A percentile compares a stretch with the other conserved stretches of the same genome.
Conservation (phyloP, 2,113 vertebrate species). For the Siniperca knerii region DNA sequence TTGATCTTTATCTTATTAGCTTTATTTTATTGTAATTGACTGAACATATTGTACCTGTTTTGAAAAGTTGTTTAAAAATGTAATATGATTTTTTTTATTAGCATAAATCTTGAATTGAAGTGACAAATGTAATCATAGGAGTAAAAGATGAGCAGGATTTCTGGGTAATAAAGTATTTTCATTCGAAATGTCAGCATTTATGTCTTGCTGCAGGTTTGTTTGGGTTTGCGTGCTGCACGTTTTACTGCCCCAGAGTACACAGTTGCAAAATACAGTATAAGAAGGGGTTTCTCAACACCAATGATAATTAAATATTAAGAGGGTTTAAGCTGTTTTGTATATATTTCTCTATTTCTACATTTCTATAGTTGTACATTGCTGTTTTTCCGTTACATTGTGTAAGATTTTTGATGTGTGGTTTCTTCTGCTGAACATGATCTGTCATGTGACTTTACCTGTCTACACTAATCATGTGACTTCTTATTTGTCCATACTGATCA, state of each 20-base stretch:
- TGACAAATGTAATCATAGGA: background rate
- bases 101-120: background rate
- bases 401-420: no score
- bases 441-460: no score
- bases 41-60: background rate
- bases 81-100: background rate
- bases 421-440: no score
- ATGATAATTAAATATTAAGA: no score
- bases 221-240: background rate
- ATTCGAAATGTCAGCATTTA: background rate
- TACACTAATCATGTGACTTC: no score
- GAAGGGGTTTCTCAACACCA: no score
- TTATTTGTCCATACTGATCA: no score
- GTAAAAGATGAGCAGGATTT: background rate
- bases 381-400: no score
- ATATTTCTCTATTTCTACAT: no score
- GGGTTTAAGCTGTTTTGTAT: no score
- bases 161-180: background rate
- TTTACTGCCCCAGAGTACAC: background rate
- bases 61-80: background rate
- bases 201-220: background rate
- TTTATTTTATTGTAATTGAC: background rate
- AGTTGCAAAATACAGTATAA: no score
- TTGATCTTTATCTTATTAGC: background rate
- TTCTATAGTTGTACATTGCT: no score